Evolutionary conservation across 2,888 invertebrate genomes (phyloP).

Genomic region (Nephrotoma appendiculata): DNA sequence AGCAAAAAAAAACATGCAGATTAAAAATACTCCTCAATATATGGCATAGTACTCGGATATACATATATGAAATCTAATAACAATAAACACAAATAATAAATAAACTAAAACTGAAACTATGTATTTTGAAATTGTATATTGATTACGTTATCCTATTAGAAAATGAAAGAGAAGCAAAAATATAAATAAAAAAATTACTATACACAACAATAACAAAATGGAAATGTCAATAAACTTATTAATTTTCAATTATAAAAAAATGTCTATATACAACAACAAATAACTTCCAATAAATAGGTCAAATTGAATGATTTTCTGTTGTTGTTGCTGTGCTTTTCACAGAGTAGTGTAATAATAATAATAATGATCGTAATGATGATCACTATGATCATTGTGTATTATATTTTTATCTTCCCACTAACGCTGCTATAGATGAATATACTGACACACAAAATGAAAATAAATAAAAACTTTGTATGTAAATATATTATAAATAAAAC

Average conservation of each 20-base stretch:
- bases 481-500: not conserved
- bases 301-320: not conserved
- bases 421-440: not conserved
- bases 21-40: not conserved
- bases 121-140: not conserved
- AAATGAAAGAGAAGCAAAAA: not conserved
- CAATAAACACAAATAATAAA: not conserved
- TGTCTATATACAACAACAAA: not conserved
- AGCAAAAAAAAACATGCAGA: not conserved
- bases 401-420: not conserved
- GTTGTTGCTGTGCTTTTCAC: not conserved
- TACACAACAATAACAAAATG: not conserved
- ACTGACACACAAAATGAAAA: not conserved
- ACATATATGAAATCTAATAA: not conserved
- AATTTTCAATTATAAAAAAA: not conserved
- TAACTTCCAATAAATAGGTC: not conserved
- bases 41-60: not conserved
- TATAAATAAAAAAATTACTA: not conserved
- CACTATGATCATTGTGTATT: not conserved
- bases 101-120: not conserved
- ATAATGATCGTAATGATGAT: not conserved
- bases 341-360: not conserved
- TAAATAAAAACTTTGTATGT: not conserved
- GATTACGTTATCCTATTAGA: not conserved
- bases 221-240: not conserved